Conservation (phyloP, 2,113 vertebrate genomes). For the Aegypius monachus region DNA sequence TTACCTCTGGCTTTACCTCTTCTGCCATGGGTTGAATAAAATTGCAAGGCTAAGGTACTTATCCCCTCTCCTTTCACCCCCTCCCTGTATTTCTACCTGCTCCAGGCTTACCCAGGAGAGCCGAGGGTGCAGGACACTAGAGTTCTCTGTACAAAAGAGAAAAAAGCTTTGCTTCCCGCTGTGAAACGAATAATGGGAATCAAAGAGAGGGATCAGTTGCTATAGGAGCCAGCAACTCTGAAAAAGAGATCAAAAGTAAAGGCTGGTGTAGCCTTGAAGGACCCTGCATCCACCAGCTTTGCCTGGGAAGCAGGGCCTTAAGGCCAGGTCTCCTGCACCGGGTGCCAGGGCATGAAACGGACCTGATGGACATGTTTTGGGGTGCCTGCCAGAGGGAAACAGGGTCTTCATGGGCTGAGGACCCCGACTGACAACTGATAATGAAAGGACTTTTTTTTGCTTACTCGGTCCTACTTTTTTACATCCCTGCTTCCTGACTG, state of each 20-base stretch:
- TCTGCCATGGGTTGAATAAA: background rate
- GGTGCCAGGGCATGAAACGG: background rate
- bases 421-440: background rate
- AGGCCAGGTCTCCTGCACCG: rapidly evolving
- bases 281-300: background rate
- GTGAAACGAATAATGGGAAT: background rate
- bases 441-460: background rate
- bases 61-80: background rate
- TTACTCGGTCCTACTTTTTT: background rate
- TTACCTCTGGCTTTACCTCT: background rate
- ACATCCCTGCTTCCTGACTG: background rate
- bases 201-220: background rate
- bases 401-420: background rate
- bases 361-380: rapidly evolving
- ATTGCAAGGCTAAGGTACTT: background rate
- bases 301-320: too few species aligned
- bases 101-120: background rate
- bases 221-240: background rate
- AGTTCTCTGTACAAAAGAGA: background rate
- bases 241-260: background rate
- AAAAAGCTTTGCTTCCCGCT: background rate
- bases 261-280: background rate
- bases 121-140: background rate
- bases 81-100: background rate
- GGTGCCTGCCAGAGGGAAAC: background rate